These are phyloP conservation scores for Herpetotheres cachinnans DNA, from an alignment of 2,113 vertebrate species.

Conservation along the genomic window DNA sequence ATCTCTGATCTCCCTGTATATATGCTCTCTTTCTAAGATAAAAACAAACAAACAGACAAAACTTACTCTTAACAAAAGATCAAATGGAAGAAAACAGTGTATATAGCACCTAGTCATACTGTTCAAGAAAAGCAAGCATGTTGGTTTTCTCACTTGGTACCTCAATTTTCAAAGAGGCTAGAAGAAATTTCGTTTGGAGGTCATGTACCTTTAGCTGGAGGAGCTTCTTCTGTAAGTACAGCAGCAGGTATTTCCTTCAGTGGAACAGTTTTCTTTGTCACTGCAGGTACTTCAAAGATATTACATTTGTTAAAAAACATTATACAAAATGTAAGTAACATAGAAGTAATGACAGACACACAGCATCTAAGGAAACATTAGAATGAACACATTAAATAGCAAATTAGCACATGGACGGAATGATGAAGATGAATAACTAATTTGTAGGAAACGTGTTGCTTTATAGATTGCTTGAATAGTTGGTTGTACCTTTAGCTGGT, in stretches of 20 bases:
- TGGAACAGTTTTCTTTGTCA: slow-evolving; percentile 34
- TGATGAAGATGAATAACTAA: neutral
- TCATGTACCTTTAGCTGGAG: slow-evolving; percentile 39
- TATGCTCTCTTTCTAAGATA: neutral
- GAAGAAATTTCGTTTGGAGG: neutral
- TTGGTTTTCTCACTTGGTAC: neutral
- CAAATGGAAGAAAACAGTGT: neutral
- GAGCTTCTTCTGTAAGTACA: neutral
- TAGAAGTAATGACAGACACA: neutral
- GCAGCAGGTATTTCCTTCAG: slow-evolving; percentile 27
- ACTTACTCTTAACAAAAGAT: neutral
- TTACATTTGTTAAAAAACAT: neutral
- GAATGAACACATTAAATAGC: neutral
- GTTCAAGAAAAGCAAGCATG: neutral
- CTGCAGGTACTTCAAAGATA: slow-evolving; percentile 33
- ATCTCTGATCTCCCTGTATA: neutral
- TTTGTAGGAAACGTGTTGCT: neutral
- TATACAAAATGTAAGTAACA: neutral
- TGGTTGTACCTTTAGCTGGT: slow-evolving; percentile 69
- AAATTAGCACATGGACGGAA: neutral
- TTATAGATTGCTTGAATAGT: neutral
- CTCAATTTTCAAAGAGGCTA: neutral
- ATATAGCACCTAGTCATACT: neutral
- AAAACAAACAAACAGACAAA: neutral
- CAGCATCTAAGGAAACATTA: neutral